Base-by-base conservation (phyloP, 2,797 vertebrate genomes). In the Acropternis orthonyx region DNA sequence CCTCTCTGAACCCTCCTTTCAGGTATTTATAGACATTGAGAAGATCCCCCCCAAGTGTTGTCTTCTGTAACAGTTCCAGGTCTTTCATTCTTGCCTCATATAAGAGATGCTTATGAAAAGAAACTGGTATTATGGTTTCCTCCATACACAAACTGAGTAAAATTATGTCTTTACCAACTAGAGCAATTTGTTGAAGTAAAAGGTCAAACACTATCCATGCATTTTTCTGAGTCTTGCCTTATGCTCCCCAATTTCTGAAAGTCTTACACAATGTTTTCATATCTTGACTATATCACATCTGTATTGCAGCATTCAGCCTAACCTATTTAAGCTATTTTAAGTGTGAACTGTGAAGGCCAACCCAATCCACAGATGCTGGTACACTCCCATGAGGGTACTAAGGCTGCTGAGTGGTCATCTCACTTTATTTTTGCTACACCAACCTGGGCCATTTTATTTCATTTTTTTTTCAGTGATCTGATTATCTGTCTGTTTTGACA, bases 231-330 rank as follows among this genome's bases (percentile, higher is more conserved):
- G 37, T 81, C 48, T 61, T 3, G 77, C 84, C 62, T 41, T 2
- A 0, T 21, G 21, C 16, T 63, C 15, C 37, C 23, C 21, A 23
- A 0, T 51, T 77, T 83, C 49, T 58, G 1, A 0, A 63, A 54
- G 54, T 48, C 17, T 83, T 51, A 68, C 1, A 2, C 36, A 24
- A 6, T 16, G 17, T 83, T 69, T 69, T 84, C 14, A 12, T 3
- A 30, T 14, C 30, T 10, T 59, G 44, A 67, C 18, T 27, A 27
- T 55, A 34, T 18, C n/a, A 28, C 2, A 4, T 34, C 39, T 82
- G 34, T 46, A 3, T 2, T 54, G 20, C 58, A 88, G 54, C n/a
- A 48, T 27, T 68, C 49, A 46, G 23, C 34, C 15, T 36, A 58
- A 58, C 26, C 36, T 62, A 15, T 54, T 49, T 26, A 48, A 48